Percentiles rank a stretch among this genome's conserved stretches.
Conservation (phyloP, 2,797 vertebrate genomes). For the Rhadinocentrus ornatus region DNA sequence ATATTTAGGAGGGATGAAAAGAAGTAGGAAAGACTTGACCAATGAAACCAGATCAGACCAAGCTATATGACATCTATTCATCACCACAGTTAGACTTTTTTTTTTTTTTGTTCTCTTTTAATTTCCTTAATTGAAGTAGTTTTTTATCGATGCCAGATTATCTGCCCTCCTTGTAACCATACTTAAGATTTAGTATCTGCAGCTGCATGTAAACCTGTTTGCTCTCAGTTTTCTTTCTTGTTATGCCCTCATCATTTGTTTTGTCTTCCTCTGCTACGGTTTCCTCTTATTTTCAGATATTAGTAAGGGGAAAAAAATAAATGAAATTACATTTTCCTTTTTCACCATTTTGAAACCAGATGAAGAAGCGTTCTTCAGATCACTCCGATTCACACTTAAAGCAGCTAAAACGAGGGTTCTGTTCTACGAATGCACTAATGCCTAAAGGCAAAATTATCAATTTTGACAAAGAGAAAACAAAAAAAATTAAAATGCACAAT, state of each 20-base stretch:
- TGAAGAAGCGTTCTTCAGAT: background rate
- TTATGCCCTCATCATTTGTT: background rate
- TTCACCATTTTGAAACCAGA: background rate
- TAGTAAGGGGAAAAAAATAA: background rate
- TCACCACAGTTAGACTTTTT: constrained; percentile 1
- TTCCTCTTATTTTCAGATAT: constrained; percentile 6
- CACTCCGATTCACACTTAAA: background rate
- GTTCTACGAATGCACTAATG: constrained; percentile 25
- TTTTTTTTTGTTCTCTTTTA: background rate
- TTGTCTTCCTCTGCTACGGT: constrained; percentile 4
- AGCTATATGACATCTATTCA: constrained; percentile 1
- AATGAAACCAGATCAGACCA: constrained; percentile 11
- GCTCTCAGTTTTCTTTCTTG: constrained; percentile 2
- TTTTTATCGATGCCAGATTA: background rate
- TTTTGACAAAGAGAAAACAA: background rate
- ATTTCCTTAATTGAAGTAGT: background rate
- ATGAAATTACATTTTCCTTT: background rate
- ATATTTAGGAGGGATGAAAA: background rate
- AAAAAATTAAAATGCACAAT: background rate
- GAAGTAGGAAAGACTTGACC: constrained; percentile 23
- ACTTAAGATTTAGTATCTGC: constrained; percentile 1
- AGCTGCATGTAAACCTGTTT: constrained; percentile 3
- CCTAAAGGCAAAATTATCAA: constrained; percentile 6
- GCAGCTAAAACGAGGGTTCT: constrained; percentile 25
- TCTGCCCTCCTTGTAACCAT: constrained; percentile 7